phyloP scores from a whole-genome alignment of 2,113 vertebrate genomes.

The Oreochromis spilurus region DNA sequence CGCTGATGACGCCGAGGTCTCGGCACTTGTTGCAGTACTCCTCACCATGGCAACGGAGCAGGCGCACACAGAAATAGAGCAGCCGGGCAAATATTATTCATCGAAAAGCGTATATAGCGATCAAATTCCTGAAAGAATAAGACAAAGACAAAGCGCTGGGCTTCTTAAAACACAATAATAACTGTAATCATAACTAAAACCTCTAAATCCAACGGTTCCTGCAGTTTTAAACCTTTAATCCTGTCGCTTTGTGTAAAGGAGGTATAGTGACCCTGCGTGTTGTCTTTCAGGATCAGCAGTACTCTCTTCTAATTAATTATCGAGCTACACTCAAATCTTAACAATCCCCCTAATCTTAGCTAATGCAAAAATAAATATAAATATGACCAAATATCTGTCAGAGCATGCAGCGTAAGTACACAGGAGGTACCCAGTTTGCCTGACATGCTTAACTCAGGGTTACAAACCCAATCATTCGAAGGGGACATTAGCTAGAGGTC shows the following conservation, averaged over 20 bases:
- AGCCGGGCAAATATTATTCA: background rate
- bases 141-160: background rate
- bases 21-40: constrained; percentile 24
- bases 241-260: fast-evolving
- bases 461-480: fast-evolving
- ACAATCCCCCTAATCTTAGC: fast-evolving
- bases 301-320: background rate
- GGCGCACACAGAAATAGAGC: background rate
- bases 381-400: background rate
- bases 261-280: fast-evolving
- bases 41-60: constrained; percentile 61
- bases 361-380: background rate
- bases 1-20: constrained; percentile 45
- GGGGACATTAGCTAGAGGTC: background rate
- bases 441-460: fast-evolving
- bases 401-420: background rate
- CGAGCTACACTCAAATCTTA: fast-evolving
- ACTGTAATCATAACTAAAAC: background rate
- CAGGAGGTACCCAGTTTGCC: background rate
- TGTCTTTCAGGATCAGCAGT: background rate
- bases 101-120: background rate
- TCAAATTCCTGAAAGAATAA: background rate
- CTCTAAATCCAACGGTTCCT: background rate
- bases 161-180: background rate
- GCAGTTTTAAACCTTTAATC: background rate